Base-by-base conservation (phyloP, 2,888 invertebrate species). In the Herminia tarsipennalis region DNA sequence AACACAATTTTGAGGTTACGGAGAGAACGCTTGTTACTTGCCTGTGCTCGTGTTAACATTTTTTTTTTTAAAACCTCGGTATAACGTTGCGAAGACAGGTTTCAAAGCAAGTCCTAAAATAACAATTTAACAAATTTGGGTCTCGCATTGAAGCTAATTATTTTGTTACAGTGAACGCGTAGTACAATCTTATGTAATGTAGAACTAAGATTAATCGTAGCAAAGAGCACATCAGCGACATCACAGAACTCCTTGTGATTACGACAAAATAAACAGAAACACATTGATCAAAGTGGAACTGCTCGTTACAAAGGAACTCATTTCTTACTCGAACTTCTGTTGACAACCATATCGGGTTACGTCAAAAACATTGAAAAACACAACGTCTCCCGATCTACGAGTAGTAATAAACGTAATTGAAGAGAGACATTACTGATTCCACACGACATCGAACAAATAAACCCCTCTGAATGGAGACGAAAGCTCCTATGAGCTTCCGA, bases 251-350 rank as follows among this genome's bases (percentile, higher is more conserved):
- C 52, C 43, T 52, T 46, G 51, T 71, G 70, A 73, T 76, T 76
- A 73, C 66, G 69, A 60, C 65, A 69, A 76, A 75, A 79, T 70
- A 79, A 75, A 71, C 69, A 72, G 46, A 29, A 53, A 54, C 56
- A 28, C 50, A 45, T 46, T 70, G 70, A 77, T 78, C 81, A 81
- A 78, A 81, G 78, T 66, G 57, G 46, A 56, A 52, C 67, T 67
- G 70, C 66, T 70, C 72, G 76, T 78, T 76, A 71, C 70, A 70
- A 76, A 67, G 65, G 27, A 68, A 56, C 64, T 76, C 72, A 76
- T 82, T 80, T 71, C 71, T 71, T 71, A 53, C 65, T 51, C 54
- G 61, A 71, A 70, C 62, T 73, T 64, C 50, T 47, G 47, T 62
- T 55, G 38, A 56, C 46, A 44, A 49, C 45, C 30, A 42, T 51